Evolutionary conservation across 1,140 invertebrate species (phyloP), one percentile per base, ranked within the genome.

Genomic region (Tribolium castaneum): DNA sequence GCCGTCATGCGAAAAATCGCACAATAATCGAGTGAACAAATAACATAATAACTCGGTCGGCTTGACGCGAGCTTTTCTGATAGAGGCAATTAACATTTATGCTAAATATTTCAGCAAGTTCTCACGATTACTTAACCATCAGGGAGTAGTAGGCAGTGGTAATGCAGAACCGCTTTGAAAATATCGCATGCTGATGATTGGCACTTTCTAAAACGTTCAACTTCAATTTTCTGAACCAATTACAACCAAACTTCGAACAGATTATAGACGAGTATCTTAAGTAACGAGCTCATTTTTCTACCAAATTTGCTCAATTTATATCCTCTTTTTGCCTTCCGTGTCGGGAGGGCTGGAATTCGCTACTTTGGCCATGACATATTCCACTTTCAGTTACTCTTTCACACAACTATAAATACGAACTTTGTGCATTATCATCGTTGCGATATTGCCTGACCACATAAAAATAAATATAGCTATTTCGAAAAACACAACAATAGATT

Each of bases 131-230:
- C 59, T 66, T 66, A 59, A 59, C 54, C 59, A 66, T 35, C 59
- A 66, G 30, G 10, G 59, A 66, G 25, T 66, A 66, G 59, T 66
- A 66, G 12, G 59, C 30, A 66, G 59, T 66, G 59, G 34, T 66
- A 66, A 66, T 66, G 25, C 30, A 66, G 14, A 66, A 66, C 59
- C 59, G 59, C 59, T 66, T 66, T 35, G 30, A 66, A 66, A 66
- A 66, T 66, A 66, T 66, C 30, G 59, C 59, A 66, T 66, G 59
- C 13, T 35, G 59, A 66, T 66, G 59, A 66, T 66, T 66, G 59
- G 59, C 59, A 66, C 59, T 66, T 66, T 66, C 59, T 66, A 66
- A 66, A 66, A 66, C 59, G 59, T 35, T 66, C 59, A 66, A 66
- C 59, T 66, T 66, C 30, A 66, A 66, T 66, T 66, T 66, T 66